Base-by-base conservation (phyloP, 2,113 vertebrate genomes). In the Rhabdornis inornatus region DNA sequence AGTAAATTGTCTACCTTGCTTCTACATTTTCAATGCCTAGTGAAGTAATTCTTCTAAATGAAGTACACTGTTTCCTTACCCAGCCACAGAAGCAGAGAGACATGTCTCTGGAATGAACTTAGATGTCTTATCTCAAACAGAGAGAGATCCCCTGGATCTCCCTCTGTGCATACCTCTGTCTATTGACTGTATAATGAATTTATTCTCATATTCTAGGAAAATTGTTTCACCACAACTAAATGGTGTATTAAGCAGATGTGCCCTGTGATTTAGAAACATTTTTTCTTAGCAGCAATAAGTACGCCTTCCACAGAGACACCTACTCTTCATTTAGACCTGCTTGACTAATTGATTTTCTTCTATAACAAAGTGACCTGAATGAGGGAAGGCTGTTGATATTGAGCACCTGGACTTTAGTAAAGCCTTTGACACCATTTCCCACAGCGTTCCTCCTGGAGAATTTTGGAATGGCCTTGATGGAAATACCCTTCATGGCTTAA, bases 111-210 rank as follows among this genome's bases (percentile, higher is more conserved):
- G 71, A 94, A 59, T 60, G 76, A 93, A 92, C 42, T 50, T 37
- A 28, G 19, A 68, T 64, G 9, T 69, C 65, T 93, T 90, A 93
- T 94, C 85, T 93, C 63, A 47, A 92, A 78, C 44, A 93, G 90
- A 85, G 64, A 50, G 50, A n/a, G n/a, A n/a, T n/a, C n/a, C n/a
- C n/a, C n/a, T n/a, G n/a, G 42, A 83, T 92, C 55, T 79, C 71
- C 19, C 24, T 70, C 71, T 63, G 31, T 35, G 28, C 64, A 65
- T 77, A 90, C 71, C 60, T 80, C 83, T 86, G 66, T 66, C 83
- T 93, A 82, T 92, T 95, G 86, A 86, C 95, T 88, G 30, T 95
- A 77, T 89, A 95, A 86, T 92, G 94, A 83, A 77, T 86, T 90
- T 92, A 8, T n/a, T 80, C 42, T 35, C 33, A 74, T 74, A 77